Evolutionary conservation across 2,888 invertebrate species (phyloP).

Genomic region (Campaea margaritaria): DNA sequence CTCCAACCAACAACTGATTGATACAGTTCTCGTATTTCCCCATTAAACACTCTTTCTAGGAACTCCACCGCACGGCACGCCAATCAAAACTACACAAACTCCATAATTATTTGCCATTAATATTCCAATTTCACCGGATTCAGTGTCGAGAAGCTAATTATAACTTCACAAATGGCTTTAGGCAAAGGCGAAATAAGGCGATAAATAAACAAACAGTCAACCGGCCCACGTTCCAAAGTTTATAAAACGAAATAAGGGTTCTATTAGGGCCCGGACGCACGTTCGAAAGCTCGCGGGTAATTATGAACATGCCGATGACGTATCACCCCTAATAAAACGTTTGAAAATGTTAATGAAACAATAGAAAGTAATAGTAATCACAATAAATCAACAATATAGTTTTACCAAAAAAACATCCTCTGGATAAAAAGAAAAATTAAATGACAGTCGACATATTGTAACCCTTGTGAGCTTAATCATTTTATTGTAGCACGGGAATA

Average conservation of each 20-base stretch:
- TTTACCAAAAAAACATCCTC: too few relatives aligned
- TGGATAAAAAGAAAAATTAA: too few relatives aligned
- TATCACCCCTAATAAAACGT: too few relatives aligned
- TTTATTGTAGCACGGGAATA: too few relatives aligned
- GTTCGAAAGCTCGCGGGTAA: background rate
- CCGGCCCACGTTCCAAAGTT: slow-evolving; percentile 40
- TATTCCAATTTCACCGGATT: slow-evolving; percentile 36
- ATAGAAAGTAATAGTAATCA: too few relatives aligned
- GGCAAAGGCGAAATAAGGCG: slow-evolving; percentile 42
- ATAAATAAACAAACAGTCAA: slow-evolving; percentile 50
- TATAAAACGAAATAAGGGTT: slow-evolving; percentile 40
- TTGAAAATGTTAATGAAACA: too few relatives aligned
- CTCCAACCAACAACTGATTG: too few relatives aligned
- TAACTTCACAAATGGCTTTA: slow-evolving; percentile 44
- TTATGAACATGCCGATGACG: background rate
- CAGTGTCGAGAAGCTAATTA: slow-evolving; percentile 50
- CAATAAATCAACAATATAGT: too few relatives aligned
- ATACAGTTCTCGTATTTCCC: too few relatives aligned
- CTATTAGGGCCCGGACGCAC: slow-evolving; percentile 1
- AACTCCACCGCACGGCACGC: background rate
- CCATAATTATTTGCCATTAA: slow-evolving; percentile 23
- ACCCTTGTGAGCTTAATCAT: too few relatives aligned
- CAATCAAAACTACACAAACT: slow-evolving; percentile 19
- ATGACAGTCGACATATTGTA: too few relatives aligned
- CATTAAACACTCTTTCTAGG: background rate